Conservation (phyloP, 2,113 vertebrate species). For the Lagopus leucura region DNA sequence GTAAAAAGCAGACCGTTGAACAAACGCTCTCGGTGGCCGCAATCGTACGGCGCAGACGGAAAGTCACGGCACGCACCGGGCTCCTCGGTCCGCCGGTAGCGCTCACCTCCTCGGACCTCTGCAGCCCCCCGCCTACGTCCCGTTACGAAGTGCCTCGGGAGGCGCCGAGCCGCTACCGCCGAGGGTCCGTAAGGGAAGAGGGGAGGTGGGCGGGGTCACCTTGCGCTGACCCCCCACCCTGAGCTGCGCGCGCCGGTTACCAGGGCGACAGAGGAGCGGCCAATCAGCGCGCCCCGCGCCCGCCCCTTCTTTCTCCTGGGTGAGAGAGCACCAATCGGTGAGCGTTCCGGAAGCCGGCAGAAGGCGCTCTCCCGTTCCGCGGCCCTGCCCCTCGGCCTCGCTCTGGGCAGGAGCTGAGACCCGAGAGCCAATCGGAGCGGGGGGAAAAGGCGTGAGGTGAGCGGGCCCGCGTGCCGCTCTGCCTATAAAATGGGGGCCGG, state of each 20-base stretch:
- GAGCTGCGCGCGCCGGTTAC: background rate
- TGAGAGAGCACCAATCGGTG: constrained; percentile 4
- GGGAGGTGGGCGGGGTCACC: background rate
- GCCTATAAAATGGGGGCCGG: background rate
- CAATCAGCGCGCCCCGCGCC: background rate
- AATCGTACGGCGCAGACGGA: background rate
- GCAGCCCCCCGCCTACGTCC: too few species aligned
- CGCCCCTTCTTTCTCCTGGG: background rate
- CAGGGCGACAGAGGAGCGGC: background rate
- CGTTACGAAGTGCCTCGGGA: background rate
- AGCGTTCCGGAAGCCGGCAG: background rate
- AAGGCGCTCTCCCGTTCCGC: background rate
- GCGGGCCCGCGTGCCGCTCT: constrained; percentile 10
- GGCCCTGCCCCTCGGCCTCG: background rate
- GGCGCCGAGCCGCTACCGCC: background rate
- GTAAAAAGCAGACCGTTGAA: background rate
- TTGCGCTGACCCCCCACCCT: background rate
- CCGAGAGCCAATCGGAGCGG: background rate
- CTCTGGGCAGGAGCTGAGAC: background rate
- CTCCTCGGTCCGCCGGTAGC: too few species aligned
- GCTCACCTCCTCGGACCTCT: background rate
- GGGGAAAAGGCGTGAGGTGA: background rate
- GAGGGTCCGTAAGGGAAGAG: too few species aligned
- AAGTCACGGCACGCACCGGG: background rate
- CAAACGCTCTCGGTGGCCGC: rapidly evolving